Conservation (phyloP, 2,113 vertebrate genomes). For the Brachyistius frenatus region DNA sequence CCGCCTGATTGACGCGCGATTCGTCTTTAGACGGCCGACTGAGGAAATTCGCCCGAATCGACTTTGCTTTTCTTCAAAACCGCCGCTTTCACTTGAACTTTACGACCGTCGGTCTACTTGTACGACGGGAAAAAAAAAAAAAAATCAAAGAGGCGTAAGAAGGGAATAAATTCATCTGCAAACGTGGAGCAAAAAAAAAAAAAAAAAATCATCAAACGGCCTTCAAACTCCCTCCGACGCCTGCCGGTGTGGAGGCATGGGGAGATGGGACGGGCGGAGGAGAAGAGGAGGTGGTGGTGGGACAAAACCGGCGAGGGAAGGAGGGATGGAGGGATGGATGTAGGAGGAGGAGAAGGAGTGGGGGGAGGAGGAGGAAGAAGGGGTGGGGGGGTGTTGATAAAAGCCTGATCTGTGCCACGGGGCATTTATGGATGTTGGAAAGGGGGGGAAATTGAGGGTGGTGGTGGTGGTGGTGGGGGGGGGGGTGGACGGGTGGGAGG, state of each 20-base stretch:
- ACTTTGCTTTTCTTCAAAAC: background rate
- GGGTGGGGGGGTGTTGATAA: constrained; percentile 68
- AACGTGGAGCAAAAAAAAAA: constrained; percentile 3
- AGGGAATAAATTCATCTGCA: background rate
- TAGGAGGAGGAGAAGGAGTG: constrained; percentile 51
- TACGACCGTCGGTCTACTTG: background rate
- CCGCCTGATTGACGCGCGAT: background rate
- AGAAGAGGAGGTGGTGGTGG: constrained; percentile 31
- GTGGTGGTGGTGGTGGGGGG: constrained; percentile 73
- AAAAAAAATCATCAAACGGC: background rate
- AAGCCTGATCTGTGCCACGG: constrained; percentile 83
- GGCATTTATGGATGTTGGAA: constrained; percentile 80
- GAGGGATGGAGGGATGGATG: constrained; percentile 61
- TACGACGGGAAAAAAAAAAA: background rate
- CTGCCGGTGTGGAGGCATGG: constrained; percentile 63
- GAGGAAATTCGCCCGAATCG: background rate
- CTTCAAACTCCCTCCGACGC: constrained; percentile 16
- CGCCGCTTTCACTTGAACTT: background rate
- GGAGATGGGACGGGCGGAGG: constrained; percentile 23
- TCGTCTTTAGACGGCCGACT: no score
- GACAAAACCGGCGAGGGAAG: constrained; percentile 60
- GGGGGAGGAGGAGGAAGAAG: background rate
- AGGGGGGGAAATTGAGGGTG: constrained; percentile 52
- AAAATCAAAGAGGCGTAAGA: constrained; percentile 11
- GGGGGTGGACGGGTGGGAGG: constrained; percentile 78